Evolutionary conservation across 2,888 invertebrate genomes (phyloP), one percentile per base, ranked within the genome.

Genomic region (Odontocerum albicorne): DNA sequence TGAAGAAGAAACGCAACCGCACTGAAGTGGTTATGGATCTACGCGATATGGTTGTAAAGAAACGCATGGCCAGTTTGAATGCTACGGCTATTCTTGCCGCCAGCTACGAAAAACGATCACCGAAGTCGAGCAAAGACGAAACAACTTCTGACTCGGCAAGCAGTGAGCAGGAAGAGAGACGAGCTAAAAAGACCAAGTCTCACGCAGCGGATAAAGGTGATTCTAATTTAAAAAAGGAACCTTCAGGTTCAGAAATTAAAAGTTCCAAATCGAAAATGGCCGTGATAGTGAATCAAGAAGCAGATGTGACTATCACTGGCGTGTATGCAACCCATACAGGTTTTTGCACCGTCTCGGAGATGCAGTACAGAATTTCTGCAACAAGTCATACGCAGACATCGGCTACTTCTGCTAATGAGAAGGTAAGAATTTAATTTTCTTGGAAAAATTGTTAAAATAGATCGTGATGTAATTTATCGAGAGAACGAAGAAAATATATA

Each of bases 21-120:
- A 79, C 77, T 50, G 85, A 86, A 68, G 72, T 84, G 33, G 80
- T 85, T 19, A 88, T 89, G 88, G 91, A 91, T 66, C 75, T 92
- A 42, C 90, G 90, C 65, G 92, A 92, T 63, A 90, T 92, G 84
- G 87, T 92, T 4, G 92, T 92, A 12, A 83, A 89, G 63, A 94
- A 93, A 68, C 82, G 94, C 21, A 92, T 94, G 92, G 94, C 94
- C 15, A 92, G 92, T 68, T 74, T 94, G 21, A 94, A 94, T 70
- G 94, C 94, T 10, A 88, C 90, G 27, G 94, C 94, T 15, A 93
- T 94, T 65, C 78, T 94, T 62, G 92, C 92, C 0, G 93, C 93
- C 15, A 92, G 91, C 62, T 93, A 93, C 66, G 91, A 92, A 69
- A 90, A 86, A 66, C 77, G 80, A 45, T 81, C 81, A 31, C 79